Base-by-base conservation (phyloP, 2,797 vertebrate genomes). In the Oceanodroma leucorhoa region DNA sequence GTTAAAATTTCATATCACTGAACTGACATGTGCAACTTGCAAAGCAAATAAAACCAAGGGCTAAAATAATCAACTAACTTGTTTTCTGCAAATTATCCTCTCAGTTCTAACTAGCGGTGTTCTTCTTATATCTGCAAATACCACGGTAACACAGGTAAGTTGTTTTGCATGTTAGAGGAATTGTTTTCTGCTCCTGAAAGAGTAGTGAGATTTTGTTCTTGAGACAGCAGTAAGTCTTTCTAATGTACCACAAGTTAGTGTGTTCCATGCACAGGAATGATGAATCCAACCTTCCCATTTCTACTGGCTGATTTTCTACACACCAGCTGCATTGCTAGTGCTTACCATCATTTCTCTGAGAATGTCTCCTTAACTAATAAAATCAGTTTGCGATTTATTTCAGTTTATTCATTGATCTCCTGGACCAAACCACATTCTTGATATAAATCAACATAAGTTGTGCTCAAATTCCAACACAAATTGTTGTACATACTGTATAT, bases 401-500 rank as follows among this genome's bases (percentile, higher is more conserved):
- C 7, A 29, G 14, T 43, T 86, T 75, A 53, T 67, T 89, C 41
- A 36, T 6, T 40, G 17, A 75, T 50, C 15, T 91, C 15, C 21
- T 40, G 14, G 14, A 26, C 9, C 22, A 87, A 85, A 73, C 16
- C 26, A 38, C 13, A 46, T 65, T 32, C 24, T 36, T 53, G 9
- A 60, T 55, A 24, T 24, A 71, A 61, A 48, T 19, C 9, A 83
- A 50, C 23, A 45, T 29, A 73, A 51, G 32, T 29, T 75, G 32
- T 20, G 5, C 14, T 87, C 40, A 65, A 40, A 53, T 64, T 38
- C 27, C 17, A 90, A 18, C 6, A 41, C 6, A 66, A 89, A 57
- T n/a, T 61, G 20, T 8, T 11, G 1, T 21, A 70, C 1, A 0
- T 21, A 36, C 32, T 27, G 2, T 6, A 23, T 6, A 8, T 11